These are phyloP conservation scores for Antitype chi DNA, from an alignment of 2,888 invertebrate species.

Conservation along the genomic window DNA sequence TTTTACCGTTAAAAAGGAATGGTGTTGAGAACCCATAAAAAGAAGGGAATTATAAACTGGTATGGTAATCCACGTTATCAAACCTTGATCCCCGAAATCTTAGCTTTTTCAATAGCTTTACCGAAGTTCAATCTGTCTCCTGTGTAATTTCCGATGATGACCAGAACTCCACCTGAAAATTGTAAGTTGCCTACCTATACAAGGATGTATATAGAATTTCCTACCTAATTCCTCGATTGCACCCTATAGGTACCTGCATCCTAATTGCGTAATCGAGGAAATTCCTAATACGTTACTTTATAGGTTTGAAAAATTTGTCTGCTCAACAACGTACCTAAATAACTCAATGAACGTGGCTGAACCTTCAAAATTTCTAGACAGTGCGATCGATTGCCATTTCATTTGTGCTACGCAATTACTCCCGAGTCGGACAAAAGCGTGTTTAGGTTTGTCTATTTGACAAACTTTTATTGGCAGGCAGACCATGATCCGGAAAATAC, in stretches of 20 bases:
- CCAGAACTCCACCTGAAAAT: constrained; percentile 91
- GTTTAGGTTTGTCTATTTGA: background rate
- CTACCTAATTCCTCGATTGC: background rate
- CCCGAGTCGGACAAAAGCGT: background rate
- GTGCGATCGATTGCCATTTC: no score
- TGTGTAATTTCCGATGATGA: constrained; percentile 94
- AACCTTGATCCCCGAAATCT: constrained; percentile 91
- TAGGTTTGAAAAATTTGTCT: no score
- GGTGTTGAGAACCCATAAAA: background rate
- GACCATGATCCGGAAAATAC: background rate
- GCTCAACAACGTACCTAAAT: no score
- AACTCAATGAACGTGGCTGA: no score
- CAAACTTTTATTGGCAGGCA: background rate
- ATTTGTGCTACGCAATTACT: no score
- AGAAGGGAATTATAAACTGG: background rate
- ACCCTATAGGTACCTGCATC: no score
- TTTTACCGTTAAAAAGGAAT: background rate
- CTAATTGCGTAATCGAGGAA: no score
- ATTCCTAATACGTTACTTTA: no score
- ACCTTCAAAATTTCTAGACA: no score
- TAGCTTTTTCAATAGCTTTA: constrained; percentile 94
- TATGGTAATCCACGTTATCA: background rate
- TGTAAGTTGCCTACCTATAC: background rate
- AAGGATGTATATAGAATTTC: background rate
- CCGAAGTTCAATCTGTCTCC: constrained; percentile 96